A percentile compares a stretch with the other conserved stretches of the same genome.
These are phyloP conservation scores for Trichopria drosophilae DNA, from an alignment of 2,888 invertebrate species.

Conservation along the genomic window DNA sequence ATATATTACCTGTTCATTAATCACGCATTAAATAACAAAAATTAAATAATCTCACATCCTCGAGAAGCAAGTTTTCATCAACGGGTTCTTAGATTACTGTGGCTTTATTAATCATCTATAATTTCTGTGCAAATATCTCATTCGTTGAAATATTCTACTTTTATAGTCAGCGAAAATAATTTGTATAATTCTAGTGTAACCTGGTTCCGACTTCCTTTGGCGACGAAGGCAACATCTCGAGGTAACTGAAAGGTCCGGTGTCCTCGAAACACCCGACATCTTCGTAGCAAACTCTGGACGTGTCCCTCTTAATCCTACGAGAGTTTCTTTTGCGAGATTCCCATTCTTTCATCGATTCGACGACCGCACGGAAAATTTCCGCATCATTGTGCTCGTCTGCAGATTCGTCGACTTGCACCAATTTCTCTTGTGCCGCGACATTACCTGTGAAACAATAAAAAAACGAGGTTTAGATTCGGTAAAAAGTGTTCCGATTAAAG, in stretches of 20 bases:
- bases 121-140: too few species aligned
- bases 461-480: too few species aligned
- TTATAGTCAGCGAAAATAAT: neutral
- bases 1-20: too few species aligned
- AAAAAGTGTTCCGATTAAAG: too few species aligned
- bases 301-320: constrained; percentile 73
- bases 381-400: constrained; percentile 74
- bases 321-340: constrained; percentile 62
- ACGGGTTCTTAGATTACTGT: too few species aligned
- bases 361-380: constrained; percentile 73
- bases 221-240: constrained; percentile 84
- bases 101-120: too few species aligned
- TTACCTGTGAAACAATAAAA: too few species aligned
- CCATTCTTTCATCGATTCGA: constrained; percentile 75
- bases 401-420: constrained; percentile 67
- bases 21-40: too few species aligned
- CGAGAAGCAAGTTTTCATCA: too few species aligned
- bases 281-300: constrained; percentile 82
- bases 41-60: too few species aligned
- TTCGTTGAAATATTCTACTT: too few species aligned
- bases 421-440: constrained; percentile 57
- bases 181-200: constrained; percentile 63
- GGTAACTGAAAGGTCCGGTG: constrained; percentile 84
- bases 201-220: constrained; percentile 86
- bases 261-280: constrained; percentile 92